Percentiles rank a stretch among this genome's conserved stretches.
These are phyloP conservation scores for Antigone vipio DNA, from an alignment of 2,113 vertebrate species.

Conservation along the genomic window DNA sequence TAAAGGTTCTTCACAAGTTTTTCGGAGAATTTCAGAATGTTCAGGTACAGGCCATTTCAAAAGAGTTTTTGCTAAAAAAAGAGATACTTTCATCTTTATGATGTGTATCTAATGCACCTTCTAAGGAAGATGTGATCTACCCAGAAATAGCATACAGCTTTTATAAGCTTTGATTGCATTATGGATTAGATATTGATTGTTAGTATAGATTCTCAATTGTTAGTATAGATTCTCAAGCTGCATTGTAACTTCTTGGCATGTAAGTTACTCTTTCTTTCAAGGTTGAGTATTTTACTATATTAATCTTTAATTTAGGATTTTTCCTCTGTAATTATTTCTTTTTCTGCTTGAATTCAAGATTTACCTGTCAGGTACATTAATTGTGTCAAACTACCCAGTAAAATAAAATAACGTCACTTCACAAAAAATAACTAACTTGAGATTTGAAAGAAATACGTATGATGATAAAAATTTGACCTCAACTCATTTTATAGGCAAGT, in stretches of 20 bases:
- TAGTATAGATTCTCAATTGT: constrained; percentile 20
- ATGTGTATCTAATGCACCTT: not conserved
- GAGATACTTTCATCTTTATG: not conserved
- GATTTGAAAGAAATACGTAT: not conserved
- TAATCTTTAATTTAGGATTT: constrained; percentile 42
- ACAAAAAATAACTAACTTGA: not conserved
- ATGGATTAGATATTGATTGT: not conserved
- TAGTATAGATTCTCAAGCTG: constrained; percentile 26
- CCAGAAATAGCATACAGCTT: constrained; percentile 2
- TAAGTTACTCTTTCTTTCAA: constrained; percentile 36
- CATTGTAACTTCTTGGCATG: not conserved
- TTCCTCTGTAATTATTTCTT: constrained; percentile 13
- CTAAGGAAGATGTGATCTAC: constrained; percentile 13
- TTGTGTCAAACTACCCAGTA: not conserved
- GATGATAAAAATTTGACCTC: not conserved
- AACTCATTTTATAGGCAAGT: not conserved
- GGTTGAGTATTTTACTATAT: not conserved
- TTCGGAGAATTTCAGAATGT: not conserved
- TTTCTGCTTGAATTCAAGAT: constrained; percentile 4
- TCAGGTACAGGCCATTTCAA: not conserved
- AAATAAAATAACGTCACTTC: not conserved
- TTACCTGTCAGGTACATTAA: constrained; percentile 26
- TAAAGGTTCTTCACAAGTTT: not conserved
- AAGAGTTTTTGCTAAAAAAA: not conserved
- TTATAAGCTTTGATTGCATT: constrained; percentile 3